These are phyloP conservation scores for Rhinogobius similis DNA, from an alignment of 2,113 vertebrate genomes.

Conservation along the genomic window DNA sequence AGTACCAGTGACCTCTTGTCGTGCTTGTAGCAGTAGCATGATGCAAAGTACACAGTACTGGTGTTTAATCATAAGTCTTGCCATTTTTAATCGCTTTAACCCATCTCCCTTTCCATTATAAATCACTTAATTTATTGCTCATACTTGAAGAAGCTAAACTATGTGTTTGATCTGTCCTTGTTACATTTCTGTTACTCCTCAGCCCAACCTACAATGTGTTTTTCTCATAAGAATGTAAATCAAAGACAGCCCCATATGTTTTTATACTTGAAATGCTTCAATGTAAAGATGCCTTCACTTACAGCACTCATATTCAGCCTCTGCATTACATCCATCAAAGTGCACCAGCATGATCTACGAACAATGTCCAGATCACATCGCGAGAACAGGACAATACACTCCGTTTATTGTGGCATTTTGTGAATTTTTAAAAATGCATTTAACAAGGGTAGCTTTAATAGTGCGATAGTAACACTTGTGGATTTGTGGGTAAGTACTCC, in stretches of 20 bases:
- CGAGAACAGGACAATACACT: conserved; percentile 12
- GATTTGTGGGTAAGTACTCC: conserved; percentile 63
- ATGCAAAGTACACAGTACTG: background rate
- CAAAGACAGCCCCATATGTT: conserved; percentile 11
- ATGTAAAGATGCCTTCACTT: background rate
- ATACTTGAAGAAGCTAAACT: conserved; percentile 6
- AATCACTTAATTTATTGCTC: conserved; percentile 6
- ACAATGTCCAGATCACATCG: background rate
- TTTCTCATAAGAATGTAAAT: conserved; percentile 15
- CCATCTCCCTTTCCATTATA: background rate
- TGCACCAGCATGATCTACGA: background rate
- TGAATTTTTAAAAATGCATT: conserved; percentile 57
- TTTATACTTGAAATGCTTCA: conserved; percentile 7
- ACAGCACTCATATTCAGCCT: conserved; percentile 3
- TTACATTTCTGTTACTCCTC: conserved; percentile 14
- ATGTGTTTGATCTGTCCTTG: conserved; percentile 13
- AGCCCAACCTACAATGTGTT: conserved; percentile 4
- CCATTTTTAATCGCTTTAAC: conserved; percentile 16
- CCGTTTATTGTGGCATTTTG: conserved; percentile 32
- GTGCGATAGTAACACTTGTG: conserved; percentile 47
- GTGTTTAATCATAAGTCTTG: background rate
- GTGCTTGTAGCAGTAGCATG: background rate
- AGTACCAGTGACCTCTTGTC: background rate
- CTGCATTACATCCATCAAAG: conserved; percentile 1
- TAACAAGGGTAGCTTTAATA: conserved; percentile 49